Conservation (phyloP, 2,888 invertebrate species). For the Dione vanillae region DNA sequence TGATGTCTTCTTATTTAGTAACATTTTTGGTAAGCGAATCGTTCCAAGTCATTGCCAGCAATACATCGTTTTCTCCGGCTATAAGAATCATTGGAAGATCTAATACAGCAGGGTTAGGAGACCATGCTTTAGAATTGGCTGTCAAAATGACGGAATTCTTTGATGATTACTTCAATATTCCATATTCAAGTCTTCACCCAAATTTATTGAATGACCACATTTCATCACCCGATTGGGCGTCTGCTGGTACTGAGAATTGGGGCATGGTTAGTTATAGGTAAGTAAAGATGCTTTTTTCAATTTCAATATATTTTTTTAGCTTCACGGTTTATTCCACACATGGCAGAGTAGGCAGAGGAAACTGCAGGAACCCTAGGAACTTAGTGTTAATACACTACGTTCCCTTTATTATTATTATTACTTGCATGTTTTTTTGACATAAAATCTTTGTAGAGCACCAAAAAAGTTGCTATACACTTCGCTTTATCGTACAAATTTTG, state of each 20-base stretch:
- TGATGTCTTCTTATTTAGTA: constrained; percentile 93
- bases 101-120: constrained; percentile 66
- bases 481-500: too few species aligned
- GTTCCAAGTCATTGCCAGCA: constrained; percentile 70
- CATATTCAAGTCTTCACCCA: constrained; percentile 65
- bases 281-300: constrained; percentile 19
- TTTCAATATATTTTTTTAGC: background rate
- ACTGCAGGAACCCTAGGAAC: too few species aligned
- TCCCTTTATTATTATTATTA: too few species aligned
- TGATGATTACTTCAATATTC: constrained; percentile 69
- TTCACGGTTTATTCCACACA: too few species aligned
- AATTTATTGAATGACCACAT: constrained; percentile 73
- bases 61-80: constrained; percentile 63
- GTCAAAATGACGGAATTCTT: constrained; percentile 71
- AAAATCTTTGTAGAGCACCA: too few species aligned
- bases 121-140: constrained; percentile 64
- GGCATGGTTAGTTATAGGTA: constrained; percentile 81
- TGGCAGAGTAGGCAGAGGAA: too few species aligned
- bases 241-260: constrained; percentile 80
- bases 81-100: constrained; percentile 77
- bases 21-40: constrained; percentile 89
- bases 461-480: too few species aligned
- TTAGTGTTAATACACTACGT: too few species aligned
- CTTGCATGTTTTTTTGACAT: too few species aligned
- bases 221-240: constrained; percentile 79